Evolutionary conservation across 2,797 vertebrate species (phyloP).

Genomic region (Rhinatrema bivittatum): DNA sequence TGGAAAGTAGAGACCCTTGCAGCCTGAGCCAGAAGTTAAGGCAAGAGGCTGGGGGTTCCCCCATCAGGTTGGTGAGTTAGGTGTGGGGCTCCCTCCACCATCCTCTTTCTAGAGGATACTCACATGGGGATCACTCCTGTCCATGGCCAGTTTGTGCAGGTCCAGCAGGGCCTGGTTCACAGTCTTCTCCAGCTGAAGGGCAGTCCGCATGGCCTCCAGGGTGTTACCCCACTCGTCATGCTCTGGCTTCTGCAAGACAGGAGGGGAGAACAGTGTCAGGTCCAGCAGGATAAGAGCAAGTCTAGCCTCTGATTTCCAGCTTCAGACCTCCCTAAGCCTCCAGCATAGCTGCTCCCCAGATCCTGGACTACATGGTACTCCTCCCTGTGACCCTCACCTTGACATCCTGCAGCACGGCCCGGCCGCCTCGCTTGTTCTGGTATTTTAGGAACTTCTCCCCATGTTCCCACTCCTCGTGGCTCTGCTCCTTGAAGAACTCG

Average conservation of each 20-base stretch:
- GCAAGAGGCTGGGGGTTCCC: too few relatives aligned
- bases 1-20: too few relatives aligned
- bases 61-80: too few relatives aligned
- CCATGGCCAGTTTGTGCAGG: conserved; percentile 16
- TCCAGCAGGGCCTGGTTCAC: conserved; percentile 30
- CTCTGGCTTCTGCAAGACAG: conserved; percentile 41
- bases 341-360: too few relatives aligned
- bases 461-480: conserved; percentile 60
- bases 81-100: too few relatives aligned
- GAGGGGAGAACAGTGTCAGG: too few relatives aligned
- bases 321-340: too few relatives aligned
- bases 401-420: conserved; percentile 58
- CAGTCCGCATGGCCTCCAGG: conserved; percentile 31
- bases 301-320: too few relatives aligned
- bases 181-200: conserved; percentile 22
- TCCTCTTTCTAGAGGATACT: too few relatives aligned
- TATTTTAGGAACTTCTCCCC: conserved; percentile 62
- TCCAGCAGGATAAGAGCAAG: too few relatives aligned
- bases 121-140: conserved; percentile 32
- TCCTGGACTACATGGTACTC: too few relatives aligned
- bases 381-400: conserved; percentile 49
- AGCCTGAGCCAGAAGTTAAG: too few relatives aligned
- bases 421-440: conserved; percentile 66
- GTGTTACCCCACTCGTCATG: conserved; percentile 28
- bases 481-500: conserved; percentile 59